Conservation (phyloP, 2,888 invertebrate species). For the Hemithea aestivaria region DNA sequence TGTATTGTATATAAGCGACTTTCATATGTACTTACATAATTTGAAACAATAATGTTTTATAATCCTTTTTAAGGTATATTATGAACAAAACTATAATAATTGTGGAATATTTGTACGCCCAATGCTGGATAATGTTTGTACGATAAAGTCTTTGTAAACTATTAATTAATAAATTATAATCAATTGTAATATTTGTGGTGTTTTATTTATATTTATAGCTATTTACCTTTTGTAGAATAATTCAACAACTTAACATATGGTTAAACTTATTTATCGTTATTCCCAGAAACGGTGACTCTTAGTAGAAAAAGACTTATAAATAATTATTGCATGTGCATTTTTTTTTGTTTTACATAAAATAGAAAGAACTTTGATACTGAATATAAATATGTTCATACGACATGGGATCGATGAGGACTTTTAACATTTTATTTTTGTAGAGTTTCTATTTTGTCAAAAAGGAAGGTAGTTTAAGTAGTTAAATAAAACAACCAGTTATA, state of each 20-base stretch:
- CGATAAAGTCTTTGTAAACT: constrained; percentile 78
- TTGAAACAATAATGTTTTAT: constrained; percentile 9
- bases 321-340: no score
- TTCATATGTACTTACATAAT: constrained; percentile 38
- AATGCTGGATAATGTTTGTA: constrained; percentile 67
- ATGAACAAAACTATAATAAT: constrained; percentile 16
- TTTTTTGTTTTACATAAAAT: no score
- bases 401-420: no score
- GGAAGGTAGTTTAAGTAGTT: neutral
- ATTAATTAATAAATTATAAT: constrained; percentile 79
- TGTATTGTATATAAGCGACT: constrained; percentile 55
- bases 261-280: no score
- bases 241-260: no score
- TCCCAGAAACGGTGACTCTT: neutral
- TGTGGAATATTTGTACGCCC: constrained; percentile 31
- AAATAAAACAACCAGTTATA: constrained; percentile 36
- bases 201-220: constrained; percentile 60
- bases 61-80: constrained; percentile 5
- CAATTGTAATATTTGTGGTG: constrained; percentile 58
- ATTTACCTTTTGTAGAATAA: no score
- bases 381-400: no score
- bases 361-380: no score
- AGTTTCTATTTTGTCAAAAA: no score
- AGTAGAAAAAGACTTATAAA: no score
- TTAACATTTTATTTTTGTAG: no score